These are phyloP conservation scores for Perca schrenkii DNA, from an alignment of 2,113 vertebrate species.

Conservation along the genomic window DNA sequence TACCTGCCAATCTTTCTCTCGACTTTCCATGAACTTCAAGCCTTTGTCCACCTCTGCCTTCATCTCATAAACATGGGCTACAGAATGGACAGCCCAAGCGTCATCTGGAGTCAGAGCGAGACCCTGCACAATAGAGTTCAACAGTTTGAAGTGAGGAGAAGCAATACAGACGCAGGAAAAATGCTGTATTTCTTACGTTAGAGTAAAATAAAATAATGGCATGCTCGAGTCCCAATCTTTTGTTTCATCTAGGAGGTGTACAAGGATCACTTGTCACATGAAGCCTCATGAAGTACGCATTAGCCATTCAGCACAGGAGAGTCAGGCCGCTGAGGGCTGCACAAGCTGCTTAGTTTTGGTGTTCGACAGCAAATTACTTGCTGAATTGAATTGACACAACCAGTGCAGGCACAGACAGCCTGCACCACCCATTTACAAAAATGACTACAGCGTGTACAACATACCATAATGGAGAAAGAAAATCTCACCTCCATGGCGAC, in stretches of 20 bases:
- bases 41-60: conserved; percentile 89
- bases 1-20: conserved; percentile 93
- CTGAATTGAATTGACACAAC: not conserved
- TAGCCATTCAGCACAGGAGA: conserved; percentile 2
- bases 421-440: not conserved
- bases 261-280: no score
- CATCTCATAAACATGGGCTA: conserved; percentile 96
- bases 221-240: conserved; percentile 14
- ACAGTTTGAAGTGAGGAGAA: not conserved
- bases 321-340: not conserved
- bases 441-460: not conserved
- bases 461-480: not conserved
- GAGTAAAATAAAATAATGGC: conserved; percentile 14
- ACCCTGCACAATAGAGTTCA: conserved; percentile 78
- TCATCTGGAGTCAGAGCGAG: conserved; percentile 87
- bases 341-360: conserved; percentile 27
- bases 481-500: conserved; percentile 90
- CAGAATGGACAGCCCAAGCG: conserved; percentile 90
- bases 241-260: not conserved
- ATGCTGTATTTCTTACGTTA: not conserved
- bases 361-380: conserved; percentile 32
- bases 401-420: not conserved
- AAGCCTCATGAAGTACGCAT: conserved; percentile 2
- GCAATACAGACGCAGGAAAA: not conserved
- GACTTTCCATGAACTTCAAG: conserved; percentile 89